Percentiles rank a stretch among this genome's conserved stretches.
Evolutionary conservation across 2,888 invertebrate species (phyloP).

Genomic region (Drosophila melanosoma): DNA sequence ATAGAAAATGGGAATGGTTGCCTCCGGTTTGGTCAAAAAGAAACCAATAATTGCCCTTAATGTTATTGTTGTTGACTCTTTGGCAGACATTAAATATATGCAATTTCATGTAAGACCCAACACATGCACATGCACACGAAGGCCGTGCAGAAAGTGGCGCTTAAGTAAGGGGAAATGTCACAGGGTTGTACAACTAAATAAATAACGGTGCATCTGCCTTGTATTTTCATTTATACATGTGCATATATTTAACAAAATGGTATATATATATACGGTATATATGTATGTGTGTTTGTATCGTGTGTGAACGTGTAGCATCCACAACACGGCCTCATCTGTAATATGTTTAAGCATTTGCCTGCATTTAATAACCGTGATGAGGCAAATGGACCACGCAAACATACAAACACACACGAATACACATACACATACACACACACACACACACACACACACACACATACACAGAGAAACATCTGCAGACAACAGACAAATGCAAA

Average conservation of each 20-base stretch:
- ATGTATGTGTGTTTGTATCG: not conserved
- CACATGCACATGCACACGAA: not conserved
- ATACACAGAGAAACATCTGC: not conserved
- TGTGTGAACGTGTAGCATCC: slow-evolving; percentile 21
- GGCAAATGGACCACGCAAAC: slow-evolving; percentile 18
- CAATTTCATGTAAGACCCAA: slow-evolving; percentile 63
- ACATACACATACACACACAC: not conserved
- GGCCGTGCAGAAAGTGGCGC: not conserved
- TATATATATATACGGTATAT: not conserved
- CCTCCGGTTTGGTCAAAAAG: slow-evolving; percentile 40
- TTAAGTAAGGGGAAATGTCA: slow-evolving; percentile 8
- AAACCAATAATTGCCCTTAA: slow-evolving; percentile 41
- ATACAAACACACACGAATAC: not conserved
- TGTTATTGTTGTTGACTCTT: slow-evolving; percentile 47
- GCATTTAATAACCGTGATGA: slow-evolving; percentile 54
- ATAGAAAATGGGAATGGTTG: slow-evolving; percentile 37
- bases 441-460: not conserved
- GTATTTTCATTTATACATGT: slow-evolving; percentile 22
- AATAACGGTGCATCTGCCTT: slow-evolving; percentile 57
- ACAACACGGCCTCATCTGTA: slow-evolving; percentile 8
- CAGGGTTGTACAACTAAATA: slow-evolving; percentile 55
- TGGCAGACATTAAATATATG: slow-evolving; percentile 77
- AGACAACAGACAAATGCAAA: not conserved
- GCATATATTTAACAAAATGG: not conserved
- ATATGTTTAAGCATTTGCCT: slow-evolving; percentile 50